Evolutionary conservation across 2,888 invertebrate species (phyloP).

Genomic region (Myathropa florea): DNA sequence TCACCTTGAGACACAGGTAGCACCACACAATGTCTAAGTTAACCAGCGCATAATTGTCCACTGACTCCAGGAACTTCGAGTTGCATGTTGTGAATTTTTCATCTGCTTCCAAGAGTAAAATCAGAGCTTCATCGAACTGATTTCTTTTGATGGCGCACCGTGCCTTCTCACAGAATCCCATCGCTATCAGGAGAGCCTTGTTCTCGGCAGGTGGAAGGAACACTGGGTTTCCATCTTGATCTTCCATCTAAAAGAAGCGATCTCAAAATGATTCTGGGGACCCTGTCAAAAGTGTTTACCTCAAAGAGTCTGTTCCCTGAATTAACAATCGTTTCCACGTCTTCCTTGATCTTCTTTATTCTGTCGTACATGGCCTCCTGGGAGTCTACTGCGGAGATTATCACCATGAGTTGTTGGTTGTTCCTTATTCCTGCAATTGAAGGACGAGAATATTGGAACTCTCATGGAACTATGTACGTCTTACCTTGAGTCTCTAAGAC

Average conservation of each 20-base stretch:
- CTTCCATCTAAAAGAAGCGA: slow-evolving; percentile 83
- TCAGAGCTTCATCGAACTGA: slow-evolving; percentile 86
- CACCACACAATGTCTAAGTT: slow-evolving; percentile 95
- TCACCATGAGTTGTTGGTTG: slow-evolving; percentile 86
- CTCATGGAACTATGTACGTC: background rate
- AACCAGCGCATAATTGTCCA: slow-evolving; percentile 91
- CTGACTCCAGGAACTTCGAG: slow-evolving; percentile 82
- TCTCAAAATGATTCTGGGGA: background rate
- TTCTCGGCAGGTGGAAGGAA: slow-evolving; percentile 87
- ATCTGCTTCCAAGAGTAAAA: slow-evolving; percentile 90
- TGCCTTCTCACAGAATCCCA: slow-evolving; percentile 91
- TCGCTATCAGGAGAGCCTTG: slow-evolving; percentile 87
- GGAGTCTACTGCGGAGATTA: slow-evolving; percentile 81
- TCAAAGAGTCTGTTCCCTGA: slow-evolving; percentile 78
- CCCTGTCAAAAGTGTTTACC: slow-evolving; percentile 62
- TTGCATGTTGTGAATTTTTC: slow-evolving; percentile 83
- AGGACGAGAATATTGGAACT: background rate
- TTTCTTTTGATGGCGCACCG: slow-evolving; percentile 85
- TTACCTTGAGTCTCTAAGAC: slow-evolving; percentile 83
- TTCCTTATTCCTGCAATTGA: slow-evolving; percentile 82
- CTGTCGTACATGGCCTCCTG: slow-evolving; percentile 83
- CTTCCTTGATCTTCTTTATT: slow-evolving; percentile 82
- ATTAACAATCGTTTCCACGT: slow-evolving; percentile 82
- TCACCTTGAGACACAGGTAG: slow-evolving; percentile 85
- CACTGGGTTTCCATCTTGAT: slow-evolving; percentile 89